Base-by-base conservation (phyloP, 2,113 vertebrate species). In the Atlantisia rogersi region DNA sequence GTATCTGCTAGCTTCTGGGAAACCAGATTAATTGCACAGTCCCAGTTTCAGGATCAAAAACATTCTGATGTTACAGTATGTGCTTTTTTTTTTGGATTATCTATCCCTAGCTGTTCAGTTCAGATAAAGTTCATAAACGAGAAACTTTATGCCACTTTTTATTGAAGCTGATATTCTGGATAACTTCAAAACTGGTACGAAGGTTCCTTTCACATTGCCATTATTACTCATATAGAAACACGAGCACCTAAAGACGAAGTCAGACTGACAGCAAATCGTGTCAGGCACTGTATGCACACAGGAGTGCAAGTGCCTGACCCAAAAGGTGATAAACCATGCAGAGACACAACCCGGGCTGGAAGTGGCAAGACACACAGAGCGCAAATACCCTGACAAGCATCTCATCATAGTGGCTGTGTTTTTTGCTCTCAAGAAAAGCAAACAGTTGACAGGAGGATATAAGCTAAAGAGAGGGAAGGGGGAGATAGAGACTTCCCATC, bases 1-100 rank as follows among this genome's bases (percentile, higher is more conserved):
- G 18, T 85, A 79, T 58, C 87, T 90, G 73, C 53, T 88, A 82
- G 71, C 82, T 97, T 92, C 91, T 88, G 79, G 84, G 67, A 96
- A 94, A 69, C 58, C 53, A 88, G 86, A 94, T 95, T 93, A 96
- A 95, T 93, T 90, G 82, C 70, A 82, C 26, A 88, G 73, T 68
- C 92, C 82, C 89, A 82, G 70, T 80, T 90, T 89, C 79, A 74
- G 73, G 82, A 92, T 82, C 84, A 96, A 90, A 97, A 92, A 24
- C 44, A 60, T 80, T 52, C 75, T 84, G 58, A 52, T 90, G 40
- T 40, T 74, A 76, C 9, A 4, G 3, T 18, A 77, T 0, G 2
- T 31, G 17, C 3, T 15, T 52, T 70, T 26, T 48, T 55, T 78
- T 29, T 59, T 26, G 4, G 18, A 88, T 88, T 94, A 92, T 70